phyloP scores from a whole-genome alignment of 2,888 invertebrate genomes.

The Glyphotaelius pellucidus region DNA sequence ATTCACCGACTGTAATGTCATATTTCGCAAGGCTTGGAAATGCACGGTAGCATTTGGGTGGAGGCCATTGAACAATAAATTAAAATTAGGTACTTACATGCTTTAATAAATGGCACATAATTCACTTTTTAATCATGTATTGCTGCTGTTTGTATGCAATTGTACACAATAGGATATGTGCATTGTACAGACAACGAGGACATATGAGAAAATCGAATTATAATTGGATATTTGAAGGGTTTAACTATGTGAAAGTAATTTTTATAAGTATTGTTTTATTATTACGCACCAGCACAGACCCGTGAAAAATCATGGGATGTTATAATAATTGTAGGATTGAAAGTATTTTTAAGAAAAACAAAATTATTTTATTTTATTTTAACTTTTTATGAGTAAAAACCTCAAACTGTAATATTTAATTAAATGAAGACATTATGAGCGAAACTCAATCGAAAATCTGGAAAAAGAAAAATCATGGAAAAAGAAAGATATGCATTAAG shows the following conservation, averaged over 20 bases:
- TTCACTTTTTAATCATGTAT: background rate
- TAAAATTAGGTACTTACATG: background rate
- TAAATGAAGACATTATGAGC: too few species aligned
- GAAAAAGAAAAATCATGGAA: too few species aligned
- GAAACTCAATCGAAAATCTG: too few species aligned
- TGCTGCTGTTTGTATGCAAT: background rate
- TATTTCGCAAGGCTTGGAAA: background rate
- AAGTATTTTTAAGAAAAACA: too few species aligned
- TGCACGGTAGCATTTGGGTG: background rate
- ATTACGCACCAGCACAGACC: too few species aligned
- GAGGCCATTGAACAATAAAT: background rate
- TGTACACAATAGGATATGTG: background rate
- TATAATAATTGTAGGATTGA: too few species aligned
- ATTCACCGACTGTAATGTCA: background rate
- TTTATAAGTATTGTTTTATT: background rate
- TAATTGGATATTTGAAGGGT: background rate
- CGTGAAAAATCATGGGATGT: too few species aligned
- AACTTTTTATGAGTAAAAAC: too few species aligned
- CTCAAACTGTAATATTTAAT: too few species aligned
- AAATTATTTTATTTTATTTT: too few species aligned
- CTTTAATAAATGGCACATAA: background rate
- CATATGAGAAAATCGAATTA: background rate
- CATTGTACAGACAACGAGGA: background rate
- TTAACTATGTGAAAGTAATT: background rate
- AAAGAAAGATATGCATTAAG: too few species aligned